Percentiles rank a stretch among this genome's conserved stretches.
These are phyloP conservation scores for Melanotaenia nigrans DNA, from an alignment of 2,797 vertebrate species.

Conservation along the genomic window DNA sequence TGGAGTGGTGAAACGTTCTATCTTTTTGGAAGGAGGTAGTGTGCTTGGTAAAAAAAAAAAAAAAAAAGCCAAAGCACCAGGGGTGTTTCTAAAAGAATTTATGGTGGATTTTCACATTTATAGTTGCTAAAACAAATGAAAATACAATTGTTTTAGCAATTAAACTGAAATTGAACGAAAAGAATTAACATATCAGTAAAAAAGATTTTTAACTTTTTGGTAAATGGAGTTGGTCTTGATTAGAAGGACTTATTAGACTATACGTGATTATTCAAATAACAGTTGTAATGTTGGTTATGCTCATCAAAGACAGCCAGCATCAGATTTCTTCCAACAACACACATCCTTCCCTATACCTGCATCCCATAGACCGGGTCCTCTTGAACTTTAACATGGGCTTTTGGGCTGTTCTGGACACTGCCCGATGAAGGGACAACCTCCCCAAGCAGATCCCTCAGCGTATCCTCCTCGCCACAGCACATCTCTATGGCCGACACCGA, in stretches of 20 bases:
- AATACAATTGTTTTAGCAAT: too few species aligned
- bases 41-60: not conserved
- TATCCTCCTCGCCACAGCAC: conserved; percentile 94
- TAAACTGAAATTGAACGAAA: conserved; percentile 2
- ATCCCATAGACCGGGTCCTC: conserved; percentile 94
- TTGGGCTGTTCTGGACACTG: conserved; percentile 89
- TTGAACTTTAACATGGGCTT: conserved; percentile 89
- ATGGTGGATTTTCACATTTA: not conserved
- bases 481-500: conserved; percentile 96
- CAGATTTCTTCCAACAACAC: not conserved
- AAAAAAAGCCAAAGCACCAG: too few species aligned
- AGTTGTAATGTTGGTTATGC: not conserved
- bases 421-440: conserved; percentile 86
- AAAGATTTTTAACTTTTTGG: not conserved
- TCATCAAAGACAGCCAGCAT: not conserved
- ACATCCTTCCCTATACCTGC: conserved; percentile 83
- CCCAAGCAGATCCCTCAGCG: conserved; percentile 91
- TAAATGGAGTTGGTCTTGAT: conserved; percentile 13
- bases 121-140: not conserved
- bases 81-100: not conserved
- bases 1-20: too few species aligned
- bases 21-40: not conserved
- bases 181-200: conserved; percentile 3
- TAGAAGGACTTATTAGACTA: conserved; percentile 10
- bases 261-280: not conserved